Evolutionary conservation across 2,113 vertebrate genomes (phyloP).

Genomic region (Arenaria interpres): DNA sequence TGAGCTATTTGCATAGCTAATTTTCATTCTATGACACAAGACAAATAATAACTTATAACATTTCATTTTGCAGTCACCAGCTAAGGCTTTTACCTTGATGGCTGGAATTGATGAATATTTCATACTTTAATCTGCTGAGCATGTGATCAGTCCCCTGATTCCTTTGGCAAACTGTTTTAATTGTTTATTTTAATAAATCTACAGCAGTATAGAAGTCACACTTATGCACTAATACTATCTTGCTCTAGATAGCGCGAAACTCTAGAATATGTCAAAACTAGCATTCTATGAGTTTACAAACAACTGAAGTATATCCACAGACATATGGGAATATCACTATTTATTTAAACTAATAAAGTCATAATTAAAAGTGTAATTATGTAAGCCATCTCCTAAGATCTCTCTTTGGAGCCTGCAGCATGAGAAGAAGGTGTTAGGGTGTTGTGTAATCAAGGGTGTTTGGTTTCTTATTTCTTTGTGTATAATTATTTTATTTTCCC

Average conservation of each 20-base stretch:
- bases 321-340: background rate
- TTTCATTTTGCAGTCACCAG: background rate
- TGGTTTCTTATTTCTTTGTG: background rate
- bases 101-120: background rate
- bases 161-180: background rate
- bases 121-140: background rate
- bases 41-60: background rate
- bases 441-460: background rate
- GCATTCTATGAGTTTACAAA: background rate
- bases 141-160: background rate
- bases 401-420: background rate
- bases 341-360: slow-evolving; percentile 29
- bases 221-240: background rate
- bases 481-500: slow-evolving; percentile 4
- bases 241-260: background rate
- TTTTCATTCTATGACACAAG: background rate
- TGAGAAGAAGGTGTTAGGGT: background rate
- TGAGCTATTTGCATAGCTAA: background rate
- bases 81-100: background rate
- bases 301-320: background rate
- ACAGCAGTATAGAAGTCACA: background rate
- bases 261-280: background rate
- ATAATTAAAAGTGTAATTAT: slow-evolving; percentile 30
- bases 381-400: background rate
- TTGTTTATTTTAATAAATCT: background rate